Conservation (phyloP, 2,797 vertebrate genomes). For the Limosa lapponica region DNA sequence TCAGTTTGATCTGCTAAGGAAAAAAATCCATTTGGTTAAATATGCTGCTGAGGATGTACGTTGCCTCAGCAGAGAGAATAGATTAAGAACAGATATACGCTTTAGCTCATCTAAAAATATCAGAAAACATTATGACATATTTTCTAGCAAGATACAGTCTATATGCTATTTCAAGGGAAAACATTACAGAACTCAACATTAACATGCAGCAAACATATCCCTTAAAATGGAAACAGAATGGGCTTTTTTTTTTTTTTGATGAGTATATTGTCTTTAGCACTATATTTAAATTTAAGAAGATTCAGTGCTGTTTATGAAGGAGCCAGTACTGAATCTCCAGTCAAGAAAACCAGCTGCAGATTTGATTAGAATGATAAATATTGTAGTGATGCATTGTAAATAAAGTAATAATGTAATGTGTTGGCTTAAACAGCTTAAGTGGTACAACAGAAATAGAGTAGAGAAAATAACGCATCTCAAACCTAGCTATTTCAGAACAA, state of each 20-base stretch:
- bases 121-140: slow-evolving; percentile 40
- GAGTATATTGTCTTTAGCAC: slow-evolving; percentile 48
- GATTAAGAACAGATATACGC: slow-evolving; percentile 13
- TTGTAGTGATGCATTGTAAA: slow-evolving; percentile 25
- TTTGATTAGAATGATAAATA: slow-evolving; percentile 57
- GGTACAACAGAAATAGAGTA: background rate
- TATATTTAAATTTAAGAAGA: slow-evolving; percentile 47
- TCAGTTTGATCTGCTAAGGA: slow-evolving; percentile 56
- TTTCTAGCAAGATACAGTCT: background rate
- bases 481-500: background rate
- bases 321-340: background rate
- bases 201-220: slow-evolving; percentile 8
- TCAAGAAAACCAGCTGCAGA: slow-evolving; percentile 38
- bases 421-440: slow-evolving; percentile 26
- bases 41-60: slow-evolving; percentile 56
- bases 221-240: slow-evolving; percentile 33
- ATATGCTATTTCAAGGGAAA: slow-evolving; percentile 13
- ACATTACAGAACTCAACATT: slow-evolving; percentile 26
- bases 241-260: background rate
- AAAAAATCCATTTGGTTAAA: slow-evolving; percentile 69
- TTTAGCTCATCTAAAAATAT: slow-evolving; percentile 26
- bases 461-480: background rate
- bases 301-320: background rate
- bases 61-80: slow-evolving; percentile 32
- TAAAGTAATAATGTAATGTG: slow-evolving; percentile 26